Conservation (phyloP, 2,113 vertebrate genomes). For the Tympanuchus pallidicinctus region DNA sequence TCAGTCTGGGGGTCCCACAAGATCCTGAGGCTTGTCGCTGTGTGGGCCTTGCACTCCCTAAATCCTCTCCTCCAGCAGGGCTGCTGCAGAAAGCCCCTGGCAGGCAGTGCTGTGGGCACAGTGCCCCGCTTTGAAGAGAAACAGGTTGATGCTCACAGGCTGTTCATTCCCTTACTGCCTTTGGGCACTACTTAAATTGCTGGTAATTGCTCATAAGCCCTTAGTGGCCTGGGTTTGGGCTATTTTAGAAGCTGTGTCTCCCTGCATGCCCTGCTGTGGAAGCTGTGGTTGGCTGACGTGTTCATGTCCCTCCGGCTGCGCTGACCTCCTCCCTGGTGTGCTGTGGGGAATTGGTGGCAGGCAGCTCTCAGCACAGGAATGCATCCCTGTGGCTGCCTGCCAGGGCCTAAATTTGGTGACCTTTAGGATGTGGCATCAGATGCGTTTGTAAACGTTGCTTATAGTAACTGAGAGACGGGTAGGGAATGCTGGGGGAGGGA, state of each 20-base stretch:
- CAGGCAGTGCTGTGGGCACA: neutral
- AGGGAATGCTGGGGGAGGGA: constrained; percentile 19
- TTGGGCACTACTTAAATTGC: constrained; percentile 7
- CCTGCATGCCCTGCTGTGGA: constrained; percentile 64
- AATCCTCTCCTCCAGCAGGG: neutral
- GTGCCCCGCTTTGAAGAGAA: neutral
- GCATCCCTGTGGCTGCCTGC: neutral
- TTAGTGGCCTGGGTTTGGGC: neutral
- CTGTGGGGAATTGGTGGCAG: constrained; percentile 16
- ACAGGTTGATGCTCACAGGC: neutral
- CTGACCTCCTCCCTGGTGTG: constrained; percentile 55
- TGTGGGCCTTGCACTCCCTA: neutral
- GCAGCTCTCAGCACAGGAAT: constrained; percentile 48
- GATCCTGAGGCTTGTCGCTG: neutral
- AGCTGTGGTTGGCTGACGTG: constrained; percentile 41
- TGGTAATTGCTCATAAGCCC: constrained; percentile 50
- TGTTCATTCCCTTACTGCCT: constrained; percentile 8
- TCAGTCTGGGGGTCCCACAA: neutral
- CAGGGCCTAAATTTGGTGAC: constrained; percentile 61
- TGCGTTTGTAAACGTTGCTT: constrained; percentile 50
- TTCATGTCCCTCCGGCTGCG: neutral
- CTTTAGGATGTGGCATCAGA: constrained; percentile 59
- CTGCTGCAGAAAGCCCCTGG: neutral
- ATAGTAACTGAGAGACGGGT: constrained; percentile 27
- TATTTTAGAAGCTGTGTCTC: constrained; percentile 59